Evolutionary conservation across 2,113 vertebrate genomes (phyloP), one percentile per base, ranked within the genome.

Genomic region (Thinocorus orbignyianus): DNA sequence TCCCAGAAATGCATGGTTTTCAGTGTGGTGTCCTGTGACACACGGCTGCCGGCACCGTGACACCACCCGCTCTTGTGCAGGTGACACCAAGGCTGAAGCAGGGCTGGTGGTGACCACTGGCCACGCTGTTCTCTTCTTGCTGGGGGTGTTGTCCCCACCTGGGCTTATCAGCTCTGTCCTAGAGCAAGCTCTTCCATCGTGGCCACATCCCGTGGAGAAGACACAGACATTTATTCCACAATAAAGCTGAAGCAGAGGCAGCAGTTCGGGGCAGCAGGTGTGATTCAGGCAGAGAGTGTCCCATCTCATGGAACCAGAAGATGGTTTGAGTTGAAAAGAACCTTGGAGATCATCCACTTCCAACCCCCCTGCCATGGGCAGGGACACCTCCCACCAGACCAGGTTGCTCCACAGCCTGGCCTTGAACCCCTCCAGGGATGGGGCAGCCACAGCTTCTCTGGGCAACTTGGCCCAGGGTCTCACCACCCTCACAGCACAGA

Each of bases 21-120:
- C 14, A 8, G 25, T 3, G 1, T 0, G 1, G 42, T 22, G 25
- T 60, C 17, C 37, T 22, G 24, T 33, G 26, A 10, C 0, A 2
- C 0, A 17, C 19, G 30, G 24, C 26, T 18, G 48, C 13, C 22
- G 19, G 52, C 1, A 1, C 33, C 13, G 39, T 1, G 5, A 4
- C 9, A 19, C 19, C 9, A 7, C n/a, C 19, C 0, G 7, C 8
- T 5, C 30, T 23, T 19, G 3, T 4, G 26, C 25, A 4, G 62
- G 54, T 16, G n/a, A 13, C 2, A 13, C 24, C 4, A 0, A 19
- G 58, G 35, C n/a, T 25, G 30, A 13, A 2, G n/a, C 24, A 7
- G 30, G 39, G 54, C 24, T 6, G 41, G 10, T 35, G 66, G 3
- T 7, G 33, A 11, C 51, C 1, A 2, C 7, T 48, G 13, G 6